Conservation (phyloP, 2,113 vertebrate genomes). For the Neogobius melanostomus region DNA sequence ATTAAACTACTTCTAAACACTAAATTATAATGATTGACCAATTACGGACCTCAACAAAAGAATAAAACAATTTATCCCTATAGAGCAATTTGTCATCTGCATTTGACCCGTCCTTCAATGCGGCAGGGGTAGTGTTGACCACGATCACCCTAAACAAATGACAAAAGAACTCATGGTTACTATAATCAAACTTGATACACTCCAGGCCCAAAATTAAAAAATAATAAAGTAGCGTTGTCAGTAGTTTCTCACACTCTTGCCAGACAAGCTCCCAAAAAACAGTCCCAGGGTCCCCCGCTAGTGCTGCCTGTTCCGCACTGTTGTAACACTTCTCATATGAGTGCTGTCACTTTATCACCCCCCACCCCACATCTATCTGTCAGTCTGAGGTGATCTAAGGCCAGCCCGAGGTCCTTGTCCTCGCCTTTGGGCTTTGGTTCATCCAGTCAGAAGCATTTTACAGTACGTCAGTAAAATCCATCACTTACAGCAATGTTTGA, state of each 20-base stretch:
- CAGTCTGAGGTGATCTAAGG: slow-evolving; percentile 37
- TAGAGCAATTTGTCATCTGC: too few relatives aligned
- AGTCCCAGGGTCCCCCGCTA: slow-evolving; percentile 7
- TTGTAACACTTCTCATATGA: slow-evolving; percentile 40
- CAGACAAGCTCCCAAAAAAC: neutral
- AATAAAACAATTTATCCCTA: too few relatives aligned
- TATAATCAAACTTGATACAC: too few relatives aligned
- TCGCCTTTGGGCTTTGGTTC: slow-evolving; percentile 2
- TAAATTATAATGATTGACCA: too few relatives aligned
- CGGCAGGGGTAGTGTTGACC: too few relatives aligned
- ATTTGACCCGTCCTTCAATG: too few relatives aligned
- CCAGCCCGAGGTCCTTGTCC: neutral
- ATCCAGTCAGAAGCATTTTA: slow-evolving; percentile 8
- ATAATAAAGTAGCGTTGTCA: neutral
- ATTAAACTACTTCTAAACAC: too few relatives aligned
- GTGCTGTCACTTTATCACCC: slow-evolving; percentile 31
- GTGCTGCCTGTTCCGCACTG: slow-evolving; percentile 12
- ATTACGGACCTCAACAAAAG: too few relatives aligned
- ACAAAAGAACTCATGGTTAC: too few relatives aligned
- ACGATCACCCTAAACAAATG: too few relatives aligned
- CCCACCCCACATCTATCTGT: slow-evolving; percentile 39
- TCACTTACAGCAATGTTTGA: neutral
- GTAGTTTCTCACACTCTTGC: neutral
- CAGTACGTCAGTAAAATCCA: neutral
- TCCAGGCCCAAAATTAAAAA: neutral